Evolutionary conservation across 2,888 invertebrate species (phyloP).

Genomic region (Rhagonycha fulva): DNA sequence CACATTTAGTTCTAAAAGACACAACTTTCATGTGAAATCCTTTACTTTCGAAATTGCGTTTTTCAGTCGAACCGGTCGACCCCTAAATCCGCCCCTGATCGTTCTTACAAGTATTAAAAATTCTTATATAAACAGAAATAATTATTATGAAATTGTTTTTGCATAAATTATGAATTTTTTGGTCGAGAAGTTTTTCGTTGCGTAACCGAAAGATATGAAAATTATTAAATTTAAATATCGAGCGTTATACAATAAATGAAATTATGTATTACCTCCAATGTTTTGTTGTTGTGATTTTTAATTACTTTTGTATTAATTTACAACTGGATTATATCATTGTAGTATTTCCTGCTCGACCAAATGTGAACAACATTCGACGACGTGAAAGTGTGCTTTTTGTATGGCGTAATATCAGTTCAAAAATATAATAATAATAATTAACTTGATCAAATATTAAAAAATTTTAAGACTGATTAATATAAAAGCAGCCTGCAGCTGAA

Average conservation of each 20-base stretch:
- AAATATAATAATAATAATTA: neutral
- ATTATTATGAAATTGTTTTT: neutral
- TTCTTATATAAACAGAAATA: neutral
- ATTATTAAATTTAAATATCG: neutral
- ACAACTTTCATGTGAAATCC: conserved; percentile 22
- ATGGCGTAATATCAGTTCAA: conserved; percentile 21
- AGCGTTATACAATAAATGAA: neutral
- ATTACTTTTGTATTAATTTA: conserved; percentile 18
- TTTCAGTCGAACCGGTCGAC: no score
- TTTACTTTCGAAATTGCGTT: conserved; percentile 10
- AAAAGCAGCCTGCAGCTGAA: neutral
- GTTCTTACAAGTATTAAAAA: neutral
- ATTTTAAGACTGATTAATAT: no score
- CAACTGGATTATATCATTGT: conserved; percentile 15
- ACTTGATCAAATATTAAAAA: neutral
- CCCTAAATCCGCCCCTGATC: neutral
- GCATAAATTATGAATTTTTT: neutral
- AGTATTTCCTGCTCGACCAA: conserved; percentile 24
- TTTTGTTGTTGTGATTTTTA: conserved; percentile 2
- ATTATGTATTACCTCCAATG: neutral
- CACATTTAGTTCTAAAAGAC: conserved; percentile 10
- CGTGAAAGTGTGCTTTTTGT: conserved; percentile 14
- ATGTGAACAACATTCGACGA: conserved; percentile 17
- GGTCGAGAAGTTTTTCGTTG: neutral
- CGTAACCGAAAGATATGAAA: neutral